Base-by-base conservation (phyloP, 2,797 vertebrate genomes). In the Amblyraja radiata region DNA sequence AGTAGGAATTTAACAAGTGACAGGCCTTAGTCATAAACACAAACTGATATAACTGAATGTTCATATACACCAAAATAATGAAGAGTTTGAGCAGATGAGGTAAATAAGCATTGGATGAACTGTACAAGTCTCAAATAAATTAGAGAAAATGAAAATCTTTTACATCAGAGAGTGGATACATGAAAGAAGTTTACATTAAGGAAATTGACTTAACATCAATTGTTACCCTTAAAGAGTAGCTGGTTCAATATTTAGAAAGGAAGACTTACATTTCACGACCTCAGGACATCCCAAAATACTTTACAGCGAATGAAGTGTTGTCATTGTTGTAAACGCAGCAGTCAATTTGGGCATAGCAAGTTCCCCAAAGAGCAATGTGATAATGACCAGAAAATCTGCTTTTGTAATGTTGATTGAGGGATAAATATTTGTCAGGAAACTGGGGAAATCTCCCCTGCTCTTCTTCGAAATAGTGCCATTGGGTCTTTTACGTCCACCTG, bases 211-310 rank as follows among this genome's bases (percentile, higher is more conserved):
- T 79, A 79, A 18, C 3, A 39, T 36, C 78, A 79, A 83, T 58
- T 83, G 46, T 83, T 46, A 83, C 23, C 46, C 23, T 83, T 83
- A 58, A 83, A 58, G 58, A 58, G 80, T 7, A 83, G 23, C 6
- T 83, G 80, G 46, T 83, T 58, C 80, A 83, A 83, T 83, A 58
- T 28, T 83, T 58, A 83, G 71, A 74, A 74, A 74, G 71, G 71
- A 74, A 74, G 71, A 74, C 71, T 74, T 74, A 74, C 71, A 74
- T 74, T 74, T 74, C 71, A 25, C 71, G 71, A 74, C 71, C 71
- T 74, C 71, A 74, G 71, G 71, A 25, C 65, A 68, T 74, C 71
- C 71, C 71, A 74, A 74, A 74, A 23, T 23, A 74, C 71, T 74
- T 74, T 74, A 74, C 21, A 74, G 71, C 71, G 71, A 74, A 74